Evolutionary conservation across 2,888 invertebrate genomes (phyloP).

Genomic region (Resseliella maxima): DNA sequence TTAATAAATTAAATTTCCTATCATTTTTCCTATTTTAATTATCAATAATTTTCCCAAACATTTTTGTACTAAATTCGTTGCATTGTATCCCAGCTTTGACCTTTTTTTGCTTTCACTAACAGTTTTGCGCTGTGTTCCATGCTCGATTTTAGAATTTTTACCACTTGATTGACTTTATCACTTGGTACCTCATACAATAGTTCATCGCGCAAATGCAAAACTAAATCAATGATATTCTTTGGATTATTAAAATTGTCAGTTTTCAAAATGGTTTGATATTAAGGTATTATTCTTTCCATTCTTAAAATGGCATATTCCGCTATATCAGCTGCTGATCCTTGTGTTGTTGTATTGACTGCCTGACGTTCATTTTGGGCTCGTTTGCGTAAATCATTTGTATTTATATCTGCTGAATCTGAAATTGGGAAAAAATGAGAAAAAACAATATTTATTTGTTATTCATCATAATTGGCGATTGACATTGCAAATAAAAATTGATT

Average conservation of each 20-base stretch:
- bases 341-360: constrained; percentile 94
- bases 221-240: constrained; percentile 70
- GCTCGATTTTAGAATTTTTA: constrained; percentile 74
- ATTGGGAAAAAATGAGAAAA: no score
- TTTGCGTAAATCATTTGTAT: constrained; percentile 72
- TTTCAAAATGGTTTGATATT: constrained; percentile 64
- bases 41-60: background rate
- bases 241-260: constrained; percentile 57
- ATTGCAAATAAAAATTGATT: no score
- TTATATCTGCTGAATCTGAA: no score
- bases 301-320: constrained; percentile 90
- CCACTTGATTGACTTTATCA: constrained; percentile 71
- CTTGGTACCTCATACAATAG: constrained; percentile 88
- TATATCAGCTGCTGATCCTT: constrained; percentile 97
- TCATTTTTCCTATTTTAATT: background rate
- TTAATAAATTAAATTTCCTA: no score
- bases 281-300: constrained; percentile 73
- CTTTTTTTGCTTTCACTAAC: constrained; percentile 84
- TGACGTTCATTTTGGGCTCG: constrained; percentile 84
- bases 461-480: no score
- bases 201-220: constrained; percentile 96
- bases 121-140: constrained; percentile 85
- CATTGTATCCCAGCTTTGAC: constrained; percentile 80
- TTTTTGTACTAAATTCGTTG: background rate
- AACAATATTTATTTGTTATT: no score